Evolutionary conservation across 2,797 vertebrate species (phyloP), one percentile per base, ranked within the genome.

Genomic region (Falco novaeseelandiae): DNA sequence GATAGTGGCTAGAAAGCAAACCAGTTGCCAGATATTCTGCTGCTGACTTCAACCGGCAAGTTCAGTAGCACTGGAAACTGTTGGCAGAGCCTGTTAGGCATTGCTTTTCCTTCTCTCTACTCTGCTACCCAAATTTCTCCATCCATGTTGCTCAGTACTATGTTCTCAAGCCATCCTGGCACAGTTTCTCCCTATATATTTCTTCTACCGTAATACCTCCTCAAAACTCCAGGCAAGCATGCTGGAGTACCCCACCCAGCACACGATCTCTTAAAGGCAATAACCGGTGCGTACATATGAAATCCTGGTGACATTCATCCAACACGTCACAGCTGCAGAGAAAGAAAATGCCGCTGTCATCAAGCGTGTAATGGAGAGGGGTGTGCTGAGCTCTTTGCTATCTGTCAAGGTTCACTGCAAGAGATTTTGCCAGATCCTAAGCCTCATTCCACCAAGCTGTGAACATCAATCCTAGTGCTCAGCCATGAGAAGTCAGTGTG

Each of bases 1-100:
- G 76, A 88, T n/a, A 86, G 76, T 62, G 57, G 42, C 61, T 81
- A 80, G 91, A 93, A 96, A 78, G 76, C 66, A 86, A 89, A 58
- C 11, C 52, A 54, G 40, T 36, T 91, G 67, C 87, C 84, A 74
- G 90, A 63, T 93, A 32, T 95, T 94, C 52, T 77, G 61, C 69
- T 94, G 54, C 74, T 48, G 54, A 62, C 67, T 93, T 80, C 55
- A 89, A 1, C 25, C 65, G 63, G 58, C 55, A 49, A 83, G 65
- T 65, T 81, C 94, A 52, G 86, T 83, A 85, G 87, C 1, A 0
- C 49, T 67, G 44, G 65, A 80, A 89, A 38, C 26, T 15, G 3
- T 36, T 59, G 18, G 65, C 69, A 86, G 51, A 87, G 77, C 34
- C 42, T 40, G 17, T n/a, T 57, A 71, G 63, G 30, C 54, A 26